A percentile compares a stretch with the other conserved stretches of the same genome.
phyloP scores from a whole-genome alignment of 2,113 vertebrate species.

The Myrmecophaga tridactyla region DNA sequence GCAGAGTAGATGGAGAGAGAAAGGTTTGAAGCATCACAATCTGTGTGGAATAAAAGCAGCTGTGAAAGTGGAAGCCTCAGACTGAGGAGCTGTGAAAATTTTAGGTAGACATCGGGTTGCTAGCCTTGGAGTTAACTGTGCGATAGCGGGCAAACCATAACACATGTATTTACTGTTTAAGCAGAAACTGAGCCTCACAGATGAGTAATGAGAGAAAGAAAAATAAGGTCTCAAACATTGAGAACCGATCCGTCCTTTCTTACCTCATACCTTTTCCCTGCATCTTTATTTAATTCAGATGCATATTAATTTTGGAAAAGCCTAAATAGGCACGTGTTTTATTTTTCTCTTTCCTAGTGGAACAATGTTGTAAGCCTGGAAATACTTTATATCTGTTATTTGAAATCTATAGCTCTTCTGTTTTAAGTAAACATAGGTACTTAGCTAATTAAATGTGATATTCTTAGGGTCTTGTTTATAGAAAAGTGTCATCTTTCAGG shows the following conservation, averaged over 20 bases:
- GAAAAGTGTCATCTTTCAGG: conserved; percentile 67
- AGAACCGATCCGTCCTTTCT: neutral
- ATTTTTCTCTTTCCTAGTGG: conserved; percentile 65
- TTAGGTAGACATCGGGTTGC: neutral
- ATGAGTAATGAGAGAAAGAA: neutral
- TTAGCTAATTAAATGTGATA: conserved; percentile 75
- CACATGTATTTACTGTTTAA: neutral
- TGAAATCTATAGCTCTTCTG: conserved; percentile 29
- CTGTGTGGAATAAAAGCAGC: neutral
- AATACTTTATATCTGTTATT: neutral
- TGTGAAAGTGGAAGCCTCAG: neutral
- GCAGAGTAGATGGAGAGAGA: neutral
- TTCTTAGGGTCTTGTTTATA: conserved; percentile 64
- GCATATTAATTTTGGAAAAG: conserved; percentile 47
- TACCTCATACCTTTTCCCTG: neutral
- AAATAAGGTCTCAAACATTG: neutral
- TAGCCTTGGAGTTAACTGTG: neutral
- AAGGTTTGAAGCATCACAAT: neutral
- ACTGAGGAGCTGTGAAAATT: neutral
- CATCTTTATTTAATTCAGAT: conserved; percentile 27
- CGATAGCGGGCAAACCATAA: neutral
- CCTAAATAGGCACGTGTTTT: conserved; percentile 38
- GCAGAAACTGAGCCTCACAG: neutral
- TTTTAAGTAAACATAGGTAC: conserved; percentile 66
- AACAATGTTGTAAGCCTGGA: conserved; percentile 1